These are phyloP conservation scores for Chloromyia formosa DNA, from an alignment of 2,888 invertebrate species.

Conservation along the genomic window DNA sequence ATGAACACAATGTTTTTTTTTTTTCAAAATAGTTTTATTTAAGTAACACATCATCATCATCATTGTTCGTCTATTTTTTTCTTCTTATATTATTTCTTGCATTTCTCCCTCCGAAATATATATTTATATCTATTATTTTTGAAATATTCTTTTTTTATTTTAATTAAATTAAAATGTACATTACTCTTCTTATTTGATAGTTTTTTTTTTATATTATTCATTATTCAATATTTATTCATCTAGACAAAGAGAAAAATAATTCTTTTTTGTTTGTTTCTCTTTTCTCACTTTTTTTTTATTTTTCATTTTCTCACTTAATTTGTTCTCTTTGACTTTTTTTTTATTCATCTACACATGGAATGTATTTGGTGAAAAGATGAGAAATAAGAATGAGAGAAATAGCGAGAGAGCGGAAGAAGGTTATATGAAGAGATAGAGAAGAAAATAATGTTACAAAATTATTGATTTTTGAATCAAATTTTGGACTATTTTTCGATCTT, in stretches of 20 bases:
- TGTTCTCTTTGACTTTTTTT: constrained; percentile 19
- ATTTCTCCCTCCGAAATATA: constrained; percentile 49
- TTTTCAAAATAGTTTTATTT: constrained; percentile 54
- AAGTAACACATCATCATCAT: constrained; percentile 55
- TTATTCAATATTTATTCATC: constrained; percentile 41
- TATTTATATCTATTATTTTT: constrained; percentile 21
- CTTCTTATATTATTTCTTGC: no score
- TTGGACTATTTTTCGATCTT: no score
- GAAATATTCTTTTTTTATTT: constrained; percentile 46
- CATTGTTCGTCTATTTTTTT: constrained; percentile 23
- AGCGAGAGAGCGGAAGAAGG: constrained; percentile 12
- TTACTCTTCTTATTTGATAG: no score
- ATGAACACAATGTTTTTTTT: no score
- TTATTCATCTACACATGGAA: constrained; percentile 61
- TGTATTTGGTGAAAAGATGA: constrained; percentile 53
- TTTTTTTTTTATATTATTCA: not conserved
- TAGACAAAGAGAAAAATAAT: no score
- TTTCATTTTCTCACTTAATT: constrained; percentile 40
- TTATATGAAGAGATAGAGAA: no score
- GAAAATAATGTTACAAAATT: no score
- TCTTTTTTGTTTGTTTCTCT: not conserved
- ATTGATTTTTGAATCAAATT: no score
- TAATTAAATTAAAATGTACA: no score
- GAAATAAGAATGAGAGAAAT: not conserved
- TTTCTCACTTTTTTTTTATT: constrained; percentile 36